Evolutionary conservation across 1,140 invertebrate genomes (phyloP).

Genomic region (Holcopasites calliopsidis): DNA sequence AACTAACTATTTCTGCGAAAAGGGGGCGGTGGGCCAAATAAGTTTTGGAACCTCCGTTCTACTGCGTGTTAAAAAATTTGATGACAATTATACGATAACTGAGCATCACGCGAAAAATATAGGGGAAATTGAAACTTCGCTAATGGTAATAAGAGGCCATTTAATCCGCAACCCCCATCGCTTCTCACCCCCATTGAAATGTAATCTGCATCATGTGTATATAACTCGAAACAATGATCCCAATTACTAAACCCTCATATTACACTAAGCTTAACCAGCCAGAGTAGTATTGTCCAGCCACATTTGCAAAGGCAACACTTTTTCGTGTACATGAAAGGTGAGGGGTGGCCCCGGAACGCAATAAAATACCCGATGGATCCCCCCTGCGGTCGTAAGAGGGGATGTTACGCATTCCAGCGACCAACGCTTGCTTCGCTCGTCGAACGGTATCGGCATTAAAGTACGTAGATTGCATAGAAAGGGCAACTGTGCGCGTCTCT

Average conservation of each 20-base stretch:
- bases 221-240: background rate
- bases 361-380: conserved; percentile 31
- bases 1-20: too few species aligned
- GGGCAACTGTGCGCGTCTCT: background rate
- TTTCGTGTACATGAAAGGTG: background rate
- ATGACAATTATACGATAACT: too few species aligned
- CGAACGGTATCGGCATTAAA: conserved; percentile 36
- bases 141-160: too few species aligned
- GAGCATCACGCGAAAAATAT: too few species aligned
- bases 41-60: too few species aligned
- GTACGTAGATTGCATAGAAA: conserved; percentile 13
- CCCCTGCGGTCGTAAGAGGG: background rate
- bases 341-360: background rate
- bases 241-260: background rate
- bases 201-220: too few species aligned
- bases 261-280: background rate
- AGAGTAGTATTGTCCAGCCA: conserved; percentile 7
- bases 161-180: too few species aligned
- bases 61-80: too few species aligned
- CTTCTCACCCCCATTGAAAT: too few species aligned
- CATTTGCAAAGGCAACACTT: background rate
- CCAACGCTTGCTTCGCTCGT: background rate
- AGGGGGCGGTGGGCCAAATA: too few species aligned
- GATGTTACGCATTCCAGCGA: conserved; percentile 30
- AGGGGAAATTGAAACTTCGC: too few species aligned